Percentiles rank a stretch among this genome's conserved stretches.
phyloP scores from a whole-genome alignment of 2,888 invertebrate genomes.

The Pseudanteris insignis region DNA sequence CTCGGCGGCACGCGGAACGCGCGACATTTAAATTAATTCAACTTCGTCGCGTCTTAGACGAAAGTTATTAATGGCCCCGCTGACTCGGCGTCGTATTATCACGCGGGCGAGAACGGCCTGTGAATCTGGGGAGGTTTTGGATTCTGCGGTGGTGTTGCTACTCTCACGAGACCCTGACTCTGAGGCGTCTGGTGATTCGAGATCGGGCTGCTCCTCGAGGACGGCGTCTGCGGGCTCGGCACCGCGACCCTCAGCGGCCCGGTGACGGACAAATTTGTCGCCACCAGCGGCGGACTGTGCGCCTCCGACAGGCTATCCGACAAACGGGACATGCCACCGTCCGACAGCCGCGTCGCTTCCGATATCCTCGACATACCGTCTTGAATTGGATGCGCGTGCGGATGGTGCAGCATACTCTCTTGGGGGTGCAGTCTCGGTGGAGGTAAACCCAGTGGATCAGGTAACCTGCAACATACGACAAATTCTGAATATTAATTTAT shows the following conservation, averaged over 20 bases:
- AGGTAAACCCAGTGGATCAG: slow-evolving; percentile 61
- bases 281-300: slow-evolving; percentile 64
- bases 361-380: slow-evolving; percentile 64
- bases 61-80: slow-evolving; percentile 34
- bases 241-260: slow-evolving; percentile 64
- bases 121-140: slow-evolving; percentile 65
- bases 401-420: slow-evolving; percentile 61
- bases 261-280: slow-evolving; percentile 64
- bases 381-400: slow-evolving; percentile 53
- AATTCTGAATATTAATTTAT: too few relatives aligned
- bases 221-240: slow-evolving; percentile 65
- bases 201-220: slow-evolving; percentile 63
- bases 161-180: slow-evolving; percentile 59
- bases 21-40: slow-evolving; percentile 6
- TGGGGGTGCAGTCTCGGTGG: slow-evolving; percentile 61
- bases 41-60: slow-evolving; percentile 35
- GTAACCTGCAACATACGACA: slow-evolving; percentile 56
- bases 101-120: slow-evolving; percentile 66
- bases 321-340: slow-evolving; percentile 62
- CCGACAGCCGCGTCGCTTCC: slow-evolving; percentile 62
- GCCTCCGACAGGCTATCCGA: slow-evolving; percentile 64
- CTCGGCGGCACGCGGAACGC: neutral
- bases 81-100: slow-evolving; percentile 57
- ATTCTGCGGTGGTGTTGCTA: slow-evolving; percentile 61
- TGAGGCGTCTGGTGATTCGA: slow-evolving; percentile 54